Base-by-base conservation (phyloP, 2,113 vertebrate species). In the Sebastes schlegelii region DNA sequence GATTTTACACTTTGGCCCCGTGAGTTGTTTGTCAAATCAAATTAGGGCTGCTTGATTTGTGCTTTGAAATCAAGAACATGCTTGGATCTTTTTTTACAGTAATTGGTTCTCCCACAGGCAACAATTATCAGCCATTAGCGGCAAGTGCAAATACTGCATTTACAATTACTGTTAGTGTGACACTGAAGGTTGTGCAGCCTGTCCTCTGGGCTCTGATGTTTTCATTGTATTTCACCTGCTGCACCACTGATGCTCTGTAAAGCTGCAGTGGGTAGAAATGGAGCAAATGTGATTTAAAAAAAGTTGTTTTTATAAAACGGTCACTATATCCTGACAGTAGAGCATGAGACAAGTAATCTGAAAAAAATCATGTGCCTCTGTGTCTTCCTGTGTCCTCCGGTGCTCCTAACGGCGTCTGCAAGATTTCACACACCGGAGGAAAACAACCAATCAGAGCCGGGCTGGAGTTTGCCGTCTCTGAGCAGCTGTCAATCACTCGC, bases 101-200 rank as follows among this genome's bases (percentile, higher is more conserved):
- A 91, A 94, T 92, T 91, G 82, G 71, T 82, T 87, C 84, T 89
- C 92, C 86, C 86, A 82, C 65, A 81, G 90, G 93, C 84, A 80
- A 75, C 85, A 88, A 92, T 93, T 93, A 91, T 77, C 85, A 79
- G 76, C 82, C 88, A 88, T 93, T 94, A 93, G 87, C 42, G 54
- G 49, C 51, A 52, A 91, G 89, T 86, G 91, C 78, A 89, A 94
- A 92, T 89, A 86, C 84, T 79, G 85, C 42, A 79, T 88, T 89
- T 86, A 48, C 78, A 88, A 89, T 86, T 85, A 82, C 72, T 72
- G 57, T 77, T 82, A 49, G 72, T 82, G 81, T 90, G 86, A 84
- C 85, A 84, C 21, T 16, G 54, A 77, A 61, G 68, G 79, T 69
- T 75, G 79, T 72, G 83, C 83, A 74, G 68, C 23, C 23, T 11